Percentiles rank a stretch among this genome's conserved stretches.
phyloP scores from a whole-genome alignment of 2,888 invertebrate species.

The Ariolimax columbianus region DNA sequence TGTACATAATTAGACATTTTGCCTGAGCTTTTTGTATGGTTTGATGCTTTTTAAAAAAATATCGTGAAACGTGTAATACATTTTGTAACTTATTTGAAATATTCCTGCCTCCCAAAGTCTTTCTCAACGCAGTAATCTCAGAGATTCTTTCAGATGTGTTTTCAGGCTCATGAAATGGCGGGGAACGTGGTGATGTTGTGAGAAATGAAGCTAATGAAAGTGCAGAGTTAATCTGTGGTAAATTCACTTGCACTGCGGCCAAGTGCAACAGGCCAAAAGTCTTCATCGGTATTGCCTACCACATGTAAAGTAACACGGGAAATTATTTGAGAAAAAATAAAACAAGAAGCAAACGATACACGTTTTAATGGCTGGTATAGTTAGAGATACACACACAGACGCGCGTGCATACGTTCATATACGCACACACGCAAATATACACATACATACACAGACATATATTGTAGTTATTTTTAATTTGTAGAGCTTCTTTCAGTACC shows the following conservation, averaged over 20 bases:
- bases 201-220: background rate
- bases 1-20: background rate
- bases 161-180: too few relatives aligned
- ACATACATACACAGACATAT: too few relatives aligned
- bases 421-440: too few relatives aligned
- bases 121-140: background rate
- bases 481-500: too few relatives aligned
- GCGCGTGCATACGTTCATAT: too few relatives aligned
- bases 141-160: background rate
- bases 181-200: background rate
- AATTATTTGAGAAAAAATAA: too few relatives aligned
- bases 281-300: background rate
- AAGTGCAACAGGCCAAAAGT: background rate
- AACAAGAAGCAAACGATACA: too few relatives aligned
- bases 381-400: too few relatives aligned
- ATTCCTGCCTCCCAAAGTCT: background rate
- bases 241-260: background rate
- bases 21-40: background rate
- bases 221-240: background rate
- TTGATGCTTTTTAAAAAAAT: background rate
- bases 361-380: too few relatives aligned
- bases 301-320: too few relatives aligned
- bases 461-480: too few relatives aligned
- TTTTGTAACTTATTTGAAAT: background rate
- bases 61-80: background rate